Conservation (phyloP, 2,888 invertebrate species). For the Atethmia centrago region DNA sequence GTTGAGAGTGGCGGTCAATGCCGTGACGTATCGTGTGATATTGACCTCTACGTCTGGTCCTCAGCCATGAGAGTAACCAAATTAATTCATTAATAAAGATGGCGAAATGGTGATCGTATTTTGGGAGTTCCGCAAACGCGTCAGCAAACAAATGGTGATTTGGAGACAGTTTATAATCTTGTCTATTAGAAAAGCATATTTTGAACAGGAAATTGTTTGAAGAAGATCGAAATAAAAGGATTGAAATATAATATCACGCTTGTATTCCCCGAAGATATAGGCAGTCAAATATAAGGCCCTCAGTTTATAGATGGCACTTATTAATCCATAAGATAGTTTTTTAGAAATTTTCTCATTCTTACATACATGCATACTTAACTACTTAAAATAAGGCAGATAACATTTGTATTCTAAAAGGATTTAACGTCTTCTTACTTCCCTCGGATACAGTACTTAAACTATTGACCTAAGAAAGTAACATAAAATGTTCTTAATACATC, state of each 20-base stretch:
- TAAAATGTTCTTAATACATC: constrained; percentile 12
- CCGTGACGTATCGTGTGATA: constrained; percentile 11
- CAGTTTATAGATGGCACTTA: too few species aligned
- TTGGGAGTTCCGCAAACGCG: not conserved
- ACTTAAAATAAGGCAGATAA: not conserved
- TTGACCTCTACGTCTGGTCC: constrained; percentile 26
- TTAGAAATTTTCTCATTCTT: not conserved
- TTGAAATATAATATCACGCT: not conserved
- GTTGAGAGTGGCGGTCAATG: constrained; percentile 37
- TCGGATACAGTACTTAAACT: not conserved
- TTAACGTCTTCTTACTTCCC: not conserved
- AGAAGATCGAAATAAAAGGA: too few species aligned
- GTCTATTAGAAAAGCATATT: not conserved
- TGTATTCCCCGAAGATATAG: not conserved
- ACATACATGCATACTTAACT: not conserved
- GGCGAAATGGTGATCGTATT: not conserved
- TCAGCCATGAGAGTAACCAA: not conserved
- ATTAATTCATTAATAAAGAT: constrained; percentile 10
- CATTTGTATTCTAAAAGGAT: constrained; percentile 11
- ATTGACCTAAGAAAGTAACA: constrained; percentile 41
- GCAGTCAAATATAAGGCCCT: too few species aligned
- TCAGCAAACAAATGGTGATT: not conserved
- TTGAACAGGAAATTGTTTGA: not conserved
- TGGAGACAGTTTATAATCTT: too few species aligned
- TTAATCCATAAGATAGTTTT: too few species aligned